Conservation (phyloP, 2,113 vertebrate species). For the Gorsachius goisagi region DNA sequence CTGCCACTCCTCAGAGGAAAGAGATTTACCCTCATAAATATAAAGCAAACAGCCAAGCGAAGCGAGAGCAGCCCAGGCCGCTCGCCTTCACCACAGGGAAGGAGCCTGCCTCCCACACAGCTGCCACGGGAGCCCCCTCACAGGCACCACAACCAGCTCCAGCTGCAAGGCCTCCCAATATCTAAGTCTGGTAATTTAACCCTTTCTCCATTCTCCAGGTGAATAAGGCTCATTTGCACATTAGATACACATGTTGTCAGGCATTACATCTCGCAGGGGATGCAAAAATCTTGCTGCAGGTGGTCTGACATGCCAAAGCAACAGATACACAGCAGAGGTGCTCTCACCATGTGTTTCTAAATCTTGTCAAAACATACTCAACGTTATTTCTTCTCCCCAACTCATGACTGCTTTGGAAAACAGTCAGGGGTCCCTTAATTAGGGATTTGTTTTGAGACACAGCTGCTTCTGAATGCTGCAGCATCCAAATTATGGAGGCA, state of each 20-base stretch:
- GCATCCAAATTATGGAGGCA: background rate
- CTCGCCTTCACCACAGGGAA: background rate
- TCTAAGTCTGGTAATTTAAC: background rate
- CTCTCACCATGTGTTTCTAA: background rate
- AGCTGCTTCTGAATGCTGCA: background rate
- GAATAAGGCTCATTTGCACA: background rate
- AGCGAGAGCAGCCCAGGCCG: background rate
- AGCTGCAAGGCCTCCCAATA: background rate
- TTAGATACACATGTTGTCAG: background rate
- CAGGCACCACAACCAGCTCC: background rate
- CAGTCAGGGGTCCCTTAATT: background rate
- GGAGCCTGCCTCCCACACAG: background rate
- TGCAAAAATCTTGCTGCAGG: background rate
- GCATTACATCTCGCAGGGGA: too few species aligned
- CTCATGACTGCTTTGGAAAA: background rate
- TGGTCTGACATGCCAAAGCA: background rate
- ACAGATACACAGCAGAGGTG: background rate
- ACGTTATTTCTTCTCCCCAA: background rate
- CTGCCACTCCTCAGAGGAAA: background rate
- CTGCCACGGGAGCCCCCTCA: too few species aligned
- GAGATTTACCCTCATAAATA: background rate
- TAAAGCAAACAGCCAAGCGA: accelerated
- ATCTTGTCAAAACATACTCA: background rate
- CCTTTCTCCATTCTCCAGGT: background rate
- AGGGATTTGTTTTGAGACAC: background rate